Evolutionary conservation across 2,888 invertebrate genomes (phyloP).

Genomic region (Chymomyza caudatula): DNA sequence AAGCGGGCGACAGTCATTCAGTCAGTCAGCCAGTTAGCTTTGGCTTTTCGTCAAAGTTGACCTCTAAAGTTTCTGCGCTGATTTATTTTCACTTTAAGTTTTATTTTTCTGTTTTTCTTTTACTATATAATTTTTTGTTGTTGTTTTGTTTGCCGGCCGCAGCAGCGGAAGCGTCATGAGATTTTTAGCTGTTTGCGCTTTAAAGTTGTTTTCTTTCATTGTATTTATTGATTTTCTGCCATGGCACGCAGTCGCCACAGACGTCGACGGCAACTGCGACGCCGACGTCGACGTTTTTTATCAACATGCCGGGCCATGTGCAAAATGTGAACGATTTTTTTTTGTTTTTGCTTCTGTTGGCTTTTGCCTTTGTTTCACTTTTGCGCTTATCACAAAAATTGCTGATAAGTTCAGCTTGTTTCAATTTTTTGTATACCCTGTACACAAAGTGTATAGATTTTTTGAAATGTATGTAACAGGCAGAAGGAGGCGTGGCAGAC

Average conservation of each 20-base stretch:
- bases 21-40: not conserved
- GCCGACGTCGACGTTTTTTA: slow-evolving; percentile 30
- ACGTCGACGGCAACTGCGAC: slow-evolving; percentile 35
- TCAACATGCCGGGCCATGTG: slow-evolving; percentile 60
- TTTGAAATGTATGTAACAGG: too few species aligned
- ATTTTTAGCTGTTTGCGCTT: not conserved
- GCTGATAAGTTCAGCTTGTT: slow-evolving; percentile 53
- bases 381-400: slow-evolving; percentile 43
- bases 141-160: slow-evolving; percentile 47
- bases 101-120: not conserved
- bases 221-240: slow-evolving; percentile 31
- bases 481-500: too few species aligned
- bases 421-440: slow-evolving; percentile 10
- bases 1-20: not conserved
- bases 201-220: slow-evolving; percentile 12
- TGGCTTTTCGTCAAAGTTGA: slow-evolving; percentile 50
- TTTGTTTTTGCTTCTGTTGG: slow-evolving; percentile 5
- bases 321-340: slow-evolving; percentile 27
- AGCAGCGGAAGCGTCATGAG: slow-evolving; percentile 30
- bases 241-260: not conserved
- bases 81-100: slow-evolving; percentile 22
- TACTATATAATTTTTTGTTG: not conserved
- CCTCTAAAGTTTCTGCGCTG: slow-evolving; percentile 44
- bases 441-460: too few species aligned
- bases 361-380: slow-evolving; percentile 30